Evolutionary conservation across 1,140 invertebrate genomes (phyloP).

Genomic region (Helicoverpa zea): DNA sequence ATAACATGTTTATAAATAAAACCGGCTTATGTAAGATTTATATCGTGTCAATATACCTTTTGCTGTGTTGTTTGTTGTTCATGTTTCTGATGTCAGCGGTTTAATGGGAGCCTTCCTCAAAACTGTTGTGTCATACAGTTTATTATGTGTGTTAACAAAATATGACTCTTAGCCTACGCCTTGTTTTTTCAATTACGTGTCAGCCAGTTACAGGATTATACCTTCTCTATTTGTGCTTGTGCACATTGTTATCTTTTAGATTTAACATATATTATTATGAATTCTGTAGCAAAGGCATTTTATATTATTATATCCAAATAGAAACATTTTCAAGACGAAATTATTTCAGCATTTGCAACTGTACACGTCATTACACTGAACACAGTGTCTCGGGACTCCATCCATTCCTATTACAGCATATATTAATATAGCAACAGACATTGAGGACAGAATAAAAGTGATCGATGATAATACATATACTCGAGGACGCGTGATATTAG

Average conservation of each 20-base stretch:
- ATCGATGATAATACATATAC: constrained; percentile 3
- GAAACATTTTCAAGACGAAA: neutral
- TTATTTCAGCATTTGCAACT: neutral
- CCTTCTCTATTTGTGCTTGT: too few species aligned
- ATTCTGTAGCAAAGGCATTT: too few species aligned
- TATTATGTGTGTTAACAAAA: neutral
- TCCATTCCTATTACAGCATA: constrained; percentile 1
- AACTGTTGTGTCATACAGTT: constrained; percentile 1
- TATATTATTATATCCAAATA: too few species aligned
- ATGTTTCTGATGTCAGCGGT: neutral
- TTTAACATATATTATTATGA: neutral
- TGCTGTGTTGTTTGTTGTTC: constrained; percentile 11
- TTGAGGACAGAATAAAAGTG: constrained; percentile 16
- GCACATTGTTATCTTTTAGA: neutral
- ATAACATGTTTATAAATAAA: constrained; percentile 46
- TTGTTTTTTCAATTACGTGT: too few species aligned
- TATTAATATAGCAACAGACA: constrained; percentile 8
- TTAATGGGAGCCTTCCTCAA: constrained; percentile 16
- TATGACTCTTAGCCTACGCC: too few species aligned
- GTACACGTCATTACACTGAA: neutral
- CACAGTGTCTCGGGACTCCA: neutral
- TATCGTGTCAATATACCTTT: constrained; percentile 35
- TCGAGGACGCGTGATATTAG: neutral
- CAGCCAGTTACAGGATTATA: too few species aligned
- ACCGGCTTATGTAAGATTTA: constrained; percentile 45